A percentile compares a stretch with the other conserved stretches of the same genome.
Evolutionary conservation across 2,888 invertebrate genomes (phyloP).

Genomic region (Drosophila fungiperda): DNA sequence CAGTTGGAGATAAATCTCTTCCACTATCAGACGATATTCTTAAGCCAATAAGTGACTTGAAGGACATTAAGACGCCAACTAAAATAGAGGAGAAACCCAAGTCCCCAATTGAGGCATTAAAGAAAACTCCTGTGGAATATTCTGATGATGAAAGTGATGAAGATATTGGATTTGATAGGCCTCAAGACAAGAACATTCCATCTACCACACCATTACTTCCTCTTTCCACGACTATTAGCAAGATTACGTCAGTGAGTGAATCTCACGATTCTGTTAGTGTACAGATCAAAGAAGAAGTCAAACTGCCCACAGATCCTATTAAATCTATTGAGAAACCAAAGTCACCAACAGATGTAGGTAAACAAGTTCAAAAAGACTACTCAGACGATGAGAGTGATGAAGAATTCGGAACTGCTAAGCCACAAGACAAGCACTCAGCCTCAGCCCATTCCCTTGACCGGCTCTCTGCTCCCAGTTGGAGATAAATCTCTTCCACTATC

Average conservation of each 20-base stretch:
- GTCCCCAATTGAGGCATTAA: too few species aligned
- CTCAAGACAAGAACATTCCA: not conserved
- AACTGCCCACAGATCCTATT: not conserved
- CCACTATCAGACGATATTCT: not conserved
- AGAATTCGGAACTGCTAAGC: not conserved
- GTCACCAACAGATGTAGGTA: not conserved
- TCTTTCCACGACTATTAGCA: not conserved
- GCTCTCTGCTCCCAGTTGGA: constrained; percentile 1
- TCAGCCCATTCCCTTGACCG: constrained; percentile 3
- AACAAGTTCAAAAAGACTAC: not conserved
- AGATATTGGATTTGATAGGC: not conserved
- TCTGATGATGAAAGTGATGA: not conserved
- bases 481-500: constrained; percentile 14
- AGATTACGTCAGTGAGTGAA: not conserved
- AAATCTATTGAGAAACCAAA: not conserved
- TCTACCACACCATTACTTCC: not conserved
- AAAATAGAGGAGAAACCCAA: too few species aligned
- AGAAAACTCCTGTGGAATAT: not conserved
- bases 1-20: not conserved
- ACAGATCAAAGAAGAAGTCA: not conserved
- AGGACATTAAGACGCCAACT: not conserved
- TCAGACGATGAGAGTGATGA: not conserved
- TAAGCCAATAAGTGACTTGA: not conserved
- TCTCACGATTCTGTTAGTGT: not conserved
- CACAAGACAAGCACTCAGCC: constrained; percentile 8